Conservation (phyloP, 2,113 vertebrate species). For the Fukomys damarensis region DNA sequence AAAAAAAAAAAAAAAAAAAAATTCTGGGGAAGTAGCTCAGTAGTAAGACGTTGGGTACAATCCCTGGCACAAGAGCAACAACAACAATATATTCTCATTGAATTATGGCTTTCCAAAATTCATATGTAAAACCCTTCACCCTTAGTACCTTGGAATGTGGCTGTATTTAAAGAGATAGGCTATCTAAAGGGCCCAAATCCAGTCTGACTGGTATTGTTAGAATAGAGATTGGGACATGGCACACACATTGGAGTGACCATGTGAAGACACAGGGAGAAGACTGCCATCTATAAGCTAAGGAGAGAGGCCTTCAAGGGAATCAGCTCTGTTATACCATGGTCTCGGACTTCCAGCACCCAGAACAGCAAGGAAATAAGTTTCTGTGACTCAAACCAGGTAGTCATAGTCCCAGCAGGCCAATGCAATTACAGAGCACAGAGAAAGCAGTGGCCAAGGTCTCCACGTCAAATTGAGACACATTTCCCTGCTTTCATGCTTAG, state of each 20-base stretch:
- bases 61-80: not conserved
- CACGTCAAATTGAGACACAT: not conserved
- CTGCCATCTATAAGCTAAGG: rapidly evolving
- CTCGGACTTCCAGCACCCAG: not conserved
- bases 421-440: not conserved
- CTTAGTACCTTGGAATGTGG: not conserved
- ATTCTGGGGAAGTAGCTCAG: not conserved
- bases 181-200: not conserved
- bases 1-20: not conserved
- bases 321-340: not conserved
- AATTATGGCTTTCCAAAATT: not conserved
- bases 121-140: not conserved
- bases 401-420: too few species aligned
- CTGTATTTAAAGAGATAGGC: not conserved
- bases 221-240: not conserved
- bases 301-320: not conserved
- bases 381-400: not conserved
- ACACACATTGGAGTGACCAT: not conserved
- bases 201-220: not conserved
- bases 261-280: not conserved
- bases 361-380: not conserved
- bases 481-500: not conserved
- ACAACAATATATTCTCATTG: not conserved
- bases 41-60: not conserved
- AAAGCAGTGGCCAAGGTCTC: not conserved